These are phyloP conservation scores for Cladopsammia gracilis DNA, from an alignment of 64 coral and sea anemone species.

Conservation along the genomic window DNA sequence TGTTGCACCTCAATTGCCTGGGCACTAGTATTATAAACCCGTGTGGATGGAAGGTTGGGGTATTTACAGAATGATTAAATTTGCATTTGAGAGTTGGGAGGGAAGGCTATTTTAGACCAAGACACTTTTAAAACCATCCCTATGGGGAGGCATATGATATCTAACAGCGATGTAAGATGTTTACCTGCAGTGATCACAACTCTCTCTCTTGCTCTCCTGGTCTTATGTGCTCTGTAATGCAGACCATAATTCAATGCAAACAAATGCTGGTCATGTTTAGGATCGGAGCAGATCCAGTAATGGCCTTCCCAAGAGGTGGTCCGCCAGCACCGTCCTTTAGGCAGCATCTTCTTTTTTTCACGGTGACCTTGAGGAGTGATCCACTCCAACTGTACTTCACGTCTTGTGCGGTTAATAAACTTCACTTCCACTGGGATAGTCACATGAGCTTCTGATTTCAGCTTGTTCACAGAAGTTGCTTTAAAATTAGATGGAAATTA, in stretches of 20 bases:
- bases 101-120: too few species aligned
- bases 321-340: slow-evolving; percentile 69
- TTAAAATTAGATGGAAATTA: neutral
- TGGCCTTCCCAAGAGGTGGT: slow-evolving; percentile 67
- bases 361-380: slow-evolving; percentile 43
- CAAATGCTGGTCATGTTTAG: slow-evolving; percentile 53
- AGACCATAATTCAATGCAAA: slow-evolving; percentile 69
- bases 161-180: neutral
- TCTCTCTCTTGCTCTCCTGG: slow-evolving; percentile 39
- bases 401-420: slow-evolving; percentile 73
- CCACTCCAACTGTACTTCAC: slow-evolving; percentile 70
- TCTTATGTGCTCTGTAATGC: slow-evolving; percentile 45
- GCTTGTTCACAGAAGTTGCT: slow-evolving; percentile 41
- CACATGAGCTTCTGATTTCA: slow-evolving; percentile 29
- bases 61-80: too few species aligned
- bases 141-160: neutral
- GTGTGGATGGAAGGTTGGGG: too few species aligned
- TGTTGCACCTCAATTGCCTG: too few species aligned
- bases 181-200: slow-evolving; percentile 79
- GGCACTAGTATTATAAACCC: too few species aligned
- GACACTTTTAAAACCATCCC: too few species aligned
- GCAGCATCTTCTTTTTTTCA: slow-evolving; percentile 55
- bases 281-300: slow-evolving; percentile 62
- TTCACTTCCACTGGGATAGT: slow-evolving; percentile 52
- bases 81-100: too few species aligned